These are phyloP conservation scores for Mesorhabditis spiculigera DNA, from an alignment of 2,888 invertebrate genomes.

Conservation along the genomic window DNA sequence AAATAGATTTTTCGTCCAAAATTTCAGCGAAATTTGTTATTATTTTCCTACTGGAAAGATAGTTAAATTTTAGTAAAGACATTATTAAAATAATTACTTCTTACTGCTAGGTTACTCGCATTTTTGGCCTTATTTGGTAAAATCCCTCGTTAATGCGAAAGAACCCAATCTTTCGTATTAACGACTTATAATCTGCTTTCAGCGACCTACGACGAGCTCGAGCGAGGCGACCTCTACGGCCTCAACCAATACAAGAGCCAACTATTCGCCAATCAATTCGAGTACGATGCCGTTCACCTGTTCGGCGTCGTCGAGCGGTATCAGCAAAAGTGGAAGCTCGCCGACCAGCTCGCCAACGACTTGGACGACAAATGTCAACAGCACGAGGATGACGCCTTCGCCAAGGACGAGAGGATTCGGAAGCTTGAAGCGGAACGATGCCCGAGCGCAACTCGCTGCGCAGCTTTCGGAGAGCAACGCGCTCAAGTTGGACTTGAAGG, in stretches of 20 bases:
- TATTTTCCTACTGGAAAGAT: too few species aligned
- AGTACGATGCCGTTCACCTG: not conserved
- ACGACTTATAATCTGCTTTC: not conserved
- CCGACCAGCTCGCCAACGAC: not conserved
- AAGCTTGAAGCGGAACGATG: slow-evolving; percentile 30
- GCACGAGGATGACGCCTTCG: not conserved
- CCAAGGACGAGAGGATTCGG: not conserved
- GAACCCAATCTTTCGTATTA: too few species aligned
- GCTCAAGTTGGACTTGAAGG: slow-evolving; percentile 30
- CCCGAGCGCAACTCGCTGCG: slow-evolving; percentile 26
- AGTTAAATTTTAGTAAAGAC: too few species aligned
- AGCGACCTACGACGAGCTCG: not conserved
- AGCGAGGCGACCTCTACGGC: not conserved
- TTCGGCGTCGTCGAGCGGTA: not conserved
- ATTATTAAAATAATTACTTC: too few species aligned
- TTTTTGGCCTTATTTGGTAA: too few species aligned
- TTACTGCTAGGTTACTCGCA: too few species aligned
- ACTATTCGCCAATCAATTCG: not conserved
- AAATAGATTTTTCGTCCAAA: too few species aligned
- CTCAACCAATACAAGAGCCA: not conserved
- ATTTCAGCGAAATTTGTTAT: too few species aligned
- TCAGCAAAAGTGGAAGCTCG: not conserved
- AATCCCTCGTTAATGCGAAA: too few species aligned
- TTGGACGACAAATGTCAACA: not conserved
- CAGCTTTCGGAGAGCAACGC: slow-evolving; percentile 33